Evolutionary conservation across 2,113 vertebrate species (phyloP), one percentile per base, ranked within the genome.

Genomic region (Marcusenius ussheri): DNA sequence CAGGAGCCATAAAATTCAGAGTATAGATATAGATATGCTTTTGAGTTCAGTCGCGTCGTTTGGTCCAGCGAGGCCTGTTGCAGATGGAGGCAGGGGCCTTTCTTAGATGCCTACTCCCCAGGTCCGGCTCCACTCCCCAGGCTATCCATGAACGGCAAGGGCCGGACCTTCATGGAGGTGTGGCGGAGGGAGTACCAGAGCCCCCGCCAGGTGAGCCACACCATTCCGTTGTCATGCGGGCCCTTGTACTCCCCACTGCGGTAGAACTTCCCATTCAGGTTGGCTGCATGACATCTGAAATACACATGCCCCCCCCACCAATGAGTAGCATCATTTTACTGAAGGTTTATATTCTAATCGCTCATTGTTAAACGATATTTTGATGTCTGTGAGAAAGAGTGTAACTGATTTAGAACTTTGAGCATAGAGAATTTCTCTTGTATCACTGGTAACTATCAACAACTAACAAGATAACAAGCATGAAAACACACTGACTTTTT

Each of bases 111-210:
- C 88, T 92, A 92, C n/a, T 49, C 90, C 15, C 62, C 74, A 0
- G 92, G 94, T 27, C 96, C 96, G 0, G 94, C 95, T 91, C 97
- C 97, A 4, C 97, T 98, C 53, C 95, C 95, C 0, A 92, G 70
- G 7, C 49, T 88, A 24, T 97, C 96, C 50, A 98, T 50, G 91
- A 97, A 97, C 45, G 95, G 90, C 0, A 94, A 93, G 90, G 95
- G 93, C 27, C 97, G 95, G 93, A 98, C 95, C 93, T 98, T 98
- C 96, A 98, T 98, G 93, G 94, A 91, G 0, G 96, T 96, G 90
- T 96, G 97, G 92, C 95, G 95, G 0, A 98, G 96, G 0, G 98
- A 98, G 93, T 98, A 97, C 98, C 97, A 98, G 39, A 94, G 92
- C 15, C 97, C 97, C 0, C 74, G 96, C 98, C 97, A 98, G 0